These are phyloP conservation scores for Drosophila pallidifrons DNA, from an alignment of 1,140 invertebrate genomes.

Conservation along the genomic window DNA sequence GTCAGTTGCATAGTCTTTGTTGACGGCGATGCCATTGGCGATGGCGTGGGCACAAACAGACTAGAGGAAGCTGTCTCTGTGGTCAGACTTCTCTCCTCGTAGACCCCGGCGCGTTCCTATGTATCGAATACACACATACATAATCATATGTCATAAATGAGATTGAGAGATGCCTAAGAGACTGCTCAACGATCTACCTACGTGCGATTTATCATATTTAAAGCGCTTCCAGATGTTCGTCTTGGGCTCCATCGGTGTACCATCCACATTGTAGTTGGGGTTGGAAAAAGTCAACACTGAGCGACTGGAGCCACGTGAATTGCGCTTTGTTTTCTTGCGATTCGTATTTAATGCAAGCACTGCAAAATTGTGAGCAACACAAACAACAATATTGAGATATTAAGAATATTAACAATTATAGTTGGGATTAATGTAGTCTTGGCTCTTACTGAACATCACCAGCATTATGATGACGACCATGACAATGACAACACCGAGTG, in stretches of 20 bases:
- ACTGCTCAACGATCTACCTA: constrained; percentile 71
- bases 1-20: constrained; percentile 81
- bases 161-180: background rate
- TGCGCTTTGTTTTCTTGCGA: constrained; percentile 87
- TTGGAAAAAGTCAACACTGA: constrained; percentile 91
- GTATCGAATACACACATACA: background rate
- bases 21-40: constrained; percentile 82
- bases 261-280: constrained; percentile 88
- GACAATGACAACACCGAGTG: constrained; percentile 71
- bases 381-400: too few species aligned
- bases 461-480: constrained; percentile 79
- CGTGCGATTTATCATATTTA: constrained; percentile 90
- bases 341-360: constrained; percentile 86
- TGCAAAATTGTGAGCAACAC: constrained; percentile 50
- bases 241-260: constrained; percentile 86
- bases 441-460: constrained; percentile 77
- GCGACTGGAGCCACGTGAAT: constrained; percentile 87
- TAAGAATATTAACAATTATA: too few species aligned
- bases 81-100: constrained; percentile 82
- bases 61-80: constrained; percentile 83
- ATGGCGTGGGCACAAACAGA: constrained; percentile 79
- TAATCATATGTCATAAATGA: background rate
- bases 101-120: constrained; percentile 78
- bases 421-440: background rate
- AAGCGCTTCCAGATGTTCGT: constrained; percentile 90